Conservation (phyloP, 2,888 invertebrate genomes). For the Scaptomyza reducta region DNA sequence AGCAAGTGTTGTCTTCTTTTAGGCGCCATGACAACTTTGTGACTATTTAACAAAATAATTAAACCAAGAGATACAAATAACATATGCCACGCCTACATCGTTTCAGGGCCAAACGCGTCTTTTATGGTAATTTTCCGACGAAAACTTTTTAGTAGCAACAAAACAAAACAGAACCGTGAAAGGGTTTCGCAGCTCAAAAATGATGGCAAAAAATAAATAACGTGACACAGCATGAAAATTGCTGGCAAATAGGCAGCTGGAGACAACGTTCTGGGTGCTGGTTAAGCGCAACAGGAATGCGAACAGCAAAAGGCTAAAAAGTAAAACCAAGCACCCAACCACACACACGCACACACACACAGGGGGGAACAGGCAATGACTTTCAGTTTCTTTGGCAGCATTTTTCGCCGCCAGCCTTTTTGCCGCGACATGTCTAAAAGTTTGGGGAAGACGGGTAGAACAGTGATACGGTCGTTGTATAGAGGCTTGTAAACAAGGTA, state of each 20-base stretch:
- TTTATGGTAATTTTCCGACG: slow-evolving; percentile 66
- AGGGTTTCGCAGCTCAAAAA: slow-evolving; percentile 56
- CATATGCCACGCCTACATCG: slow-evolving; percentile 44
- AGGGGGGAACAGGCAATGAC: slow-evolving; percentile 42
- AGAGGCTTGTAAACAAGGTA: slow-evolving; percentile 44
- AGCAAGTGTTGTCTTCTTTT: slow-evolving; percentile 21
- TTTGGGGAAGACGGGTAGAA: neutral
- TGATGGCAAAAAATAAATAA: slow-evolving; percentile 64
- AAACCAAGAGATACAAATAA: slow-evolving; percentile 27
- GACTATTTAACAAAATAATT: slow-evolving; percentile 62
- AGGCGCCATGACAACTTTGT: slow-evolving; percentile 30
- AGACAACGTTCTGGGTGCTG: slow-evolving; percentile 35
- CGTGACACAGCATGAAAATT: slow-evolving; percentile 77
- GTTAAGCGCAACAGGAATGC: slow-evolving; percentile 52
- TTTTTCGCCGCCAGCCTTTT: slow-evolving; percentile 54
- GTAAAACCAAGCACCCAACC: slow-evolving; percentile 39
- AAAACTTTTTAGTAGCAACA: slow-evolving; percentile 40
- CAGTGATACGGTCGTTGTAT: neutral
- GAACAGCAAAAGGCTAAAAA: slow-evolving; percentile 57
- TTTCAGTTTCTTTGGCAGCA: slow-evolving; percentile 57
- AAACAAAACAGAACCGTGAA: slow-evolving; percentile 39
- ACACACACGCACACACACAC: slow-evolving; percentile 9
- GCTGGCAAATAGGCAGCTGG: slow-evolving; percentile 43
- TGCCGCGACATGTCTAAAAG: slow-evolving; percentile 47
- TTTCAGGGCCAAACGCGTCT: slow-evolving; percentile 41